phyloP scores from a whole-genome alignment of 2,797 vertebrate species.

The Gymnoscopelus braueri region DNA sequence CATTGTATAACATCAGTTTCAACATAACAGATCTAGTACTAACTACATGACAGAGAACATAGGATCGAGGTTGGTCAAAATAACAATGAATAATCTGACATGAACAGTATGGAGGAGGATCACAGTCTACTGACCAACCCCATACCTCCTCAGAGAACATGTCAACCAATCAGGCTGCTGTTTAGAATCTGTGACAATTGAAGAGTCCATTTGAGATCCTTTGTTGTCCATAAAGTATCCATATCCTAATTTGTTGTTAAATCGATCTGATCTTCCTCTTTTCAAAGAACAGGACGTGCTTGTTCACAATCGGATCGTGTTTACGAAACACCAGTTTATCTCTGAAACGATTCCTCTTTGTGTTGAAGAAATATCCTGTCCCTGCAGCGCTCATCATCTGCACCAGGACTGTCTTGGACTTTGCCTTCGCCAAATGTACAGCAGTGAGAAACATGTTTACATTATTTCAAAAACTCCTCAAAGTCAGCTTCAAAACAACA shows the following conservation, averaged over 20 bases:
- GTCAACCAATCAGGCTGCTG: slow-evolving; percentile 13
- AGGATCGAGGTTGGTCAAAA: too few species aligned
- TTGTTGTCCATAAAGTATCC: slow-evolving; percentile 20
- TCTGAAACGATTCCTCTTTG: slow-evolving; percentile 84
- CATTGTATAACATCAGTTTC: too few species aligned
- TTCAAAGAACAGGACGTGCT: slow-evolving; percentile 93
- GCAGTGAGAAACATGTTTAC: too few species aligned
- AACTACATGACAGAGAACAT: too few species aligned
- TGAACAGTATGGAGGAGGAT: too few species aligned
- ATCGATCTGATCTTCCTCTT: slow-evolving; percentile 94
- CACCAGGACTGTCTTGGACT: slow-evolving; percentile 93
- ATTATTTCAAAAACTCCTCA: too few species aligned
- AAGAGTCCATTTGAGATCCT: slow-evolving; percentile 29
- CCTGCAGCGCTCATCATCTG: slow-evolving; percentile 94
- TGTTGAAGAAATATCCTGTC: slow-evolving; percentile 89
- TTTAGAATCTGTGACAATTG: slow-evolving; percentile 19
- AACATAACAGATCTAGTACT: too few species aligned
- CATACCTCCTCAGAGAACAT: slow-evolving; percentile 5
- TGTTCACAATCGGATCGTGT: slow-evolving; percentile 91
- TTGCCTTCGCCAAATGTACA: slow-evolving; percentile 86
- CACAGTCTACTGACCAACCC: too few species aligned
- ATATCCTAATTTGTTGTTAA: slow-evolving; percentile 64
- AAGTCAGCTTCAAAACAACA: too few species aligned
- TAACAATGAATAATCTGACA: too few species aligned
- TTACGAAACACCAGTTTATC: slow-evolving; percentile 90